These are phyloP conservation scores for Amniataba percoides DNA, from an alignment of 2,797 vertebrate genomes.

Conservation along the genomic window DNA sequence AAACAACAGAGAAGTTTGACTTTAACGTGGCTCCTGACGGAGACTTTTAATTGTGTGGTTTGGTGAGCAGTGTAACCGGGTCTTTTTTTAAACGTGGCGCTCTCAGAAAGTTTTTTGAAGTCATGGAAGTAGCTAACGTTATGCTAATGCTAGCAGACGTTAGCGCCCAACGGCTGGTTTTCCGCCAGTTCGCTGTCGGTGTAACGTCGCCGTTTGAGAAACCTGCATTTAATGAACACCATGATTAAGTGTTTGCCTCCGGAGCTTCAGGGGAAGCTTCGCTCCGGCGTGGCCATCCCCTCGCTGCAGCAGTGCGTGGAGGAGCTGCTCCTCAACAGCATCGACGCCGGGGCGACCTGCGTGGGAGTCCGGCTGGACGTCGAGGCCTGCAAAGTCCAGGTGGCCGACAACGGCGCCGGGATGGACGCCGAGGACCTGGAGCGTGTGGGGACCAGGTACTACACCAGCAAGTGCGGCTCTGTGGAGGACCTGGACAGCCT, in stretches of 20 bases:
- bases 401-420: slow-evolving; percentile 93
- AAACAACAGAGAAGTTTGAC: slow-evolving; percentile 40
- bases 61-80: not conserved
- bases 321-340: slow-evolving; percentile 94
- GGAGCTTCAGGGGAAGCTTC: slow-evolving; percentile 89
- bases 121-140: not conserved
- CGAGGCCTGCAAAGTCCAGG: slow-evolving; percentile 93
- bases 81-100: not conserved
- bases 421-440: slow-evolving; percentile 88
- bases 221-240: not conserved
- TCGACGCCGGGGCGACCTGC: slow-evolving; percentile 93
- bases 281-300: slow-evolving; percentile 91
- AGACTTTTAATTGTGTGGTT: not conserved
- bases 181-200: not conserved
- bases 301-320: slow-evolving; percentile 94
- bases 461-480: slow-evolving; percentile 93
- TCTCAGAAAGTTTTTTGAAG: not conserved
- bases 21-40: not conserved
- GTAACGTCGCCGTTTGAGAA: not conserved
- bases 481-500: slow-evolving; percentile 90
- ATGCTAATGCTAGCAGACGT: not conserved
- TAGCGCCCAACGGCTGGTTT: slow-evolving; percentile 1
- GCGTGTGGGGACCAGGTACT: slow-evolving; percentile 88
- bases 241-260: slow-evolving; percentile 91
- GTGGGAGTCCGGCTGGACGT: slow-evolving; percentile 91